A percentile compares a stretch with the other conserved stretches of the same genome.
These are phyloP conservation scores for Melanocharis versteri DNA, from an alignment of 2,113 vertebrate species.

Conservation along the genomic window DNA sequence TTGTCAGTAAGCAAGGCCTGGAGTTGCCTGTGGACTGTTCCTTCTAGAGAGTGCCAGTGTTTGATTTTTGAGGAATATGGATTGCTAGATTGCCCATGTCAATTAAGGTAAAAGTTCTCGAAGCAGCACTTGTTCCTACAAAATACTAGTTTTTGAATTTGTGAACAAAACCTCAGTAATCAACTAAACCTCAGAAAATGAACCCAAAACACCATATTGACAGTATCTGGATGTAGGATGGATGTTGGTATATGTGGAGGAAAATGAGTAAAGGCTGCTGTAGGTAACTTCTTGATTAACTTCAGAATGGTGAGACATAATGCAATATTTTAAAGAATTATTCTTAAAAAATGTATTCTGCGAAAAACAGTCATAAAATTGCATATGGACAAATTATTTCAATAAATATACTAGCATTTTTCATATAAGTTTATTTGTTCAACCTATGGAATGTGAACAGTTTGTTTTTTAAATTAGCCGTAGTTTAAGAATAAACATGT, in stretches of 20 bases:
- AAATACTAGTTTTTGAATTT: neutral
- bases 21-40: neutral
- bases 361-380: neutral
- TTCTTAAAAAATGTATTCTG: neutral
- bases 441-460: neutral
- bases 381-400: neutral
- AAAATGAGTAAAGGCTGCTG: neutral
- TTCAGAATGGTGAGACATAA: neutral
- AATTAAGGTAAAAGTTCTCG: neutral
- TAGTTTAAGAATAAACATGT: neutral
- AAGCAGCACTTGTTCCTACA: neutral
- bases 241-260: neutral
- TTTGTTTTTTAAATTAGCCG: neutral
- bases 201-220: neutral
- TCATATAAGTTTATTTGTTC: neutral
- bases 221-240: neutral
- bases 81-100: neutral
- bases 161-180: neutral
- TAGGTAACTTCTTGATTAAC: neutral
- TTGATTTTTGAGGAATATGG: neutral
- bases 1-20: neutral
- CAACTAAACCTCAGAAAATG: neutral
- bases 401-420: neutral
- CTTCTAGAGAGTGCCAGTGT: neutral
- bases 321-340: neutral